These are phyloP conservation scores for Dolichopus griseipennis DNA, from an alignment of 2,888 invertebrate genomes.

Conservation along the genomic window DNA sequence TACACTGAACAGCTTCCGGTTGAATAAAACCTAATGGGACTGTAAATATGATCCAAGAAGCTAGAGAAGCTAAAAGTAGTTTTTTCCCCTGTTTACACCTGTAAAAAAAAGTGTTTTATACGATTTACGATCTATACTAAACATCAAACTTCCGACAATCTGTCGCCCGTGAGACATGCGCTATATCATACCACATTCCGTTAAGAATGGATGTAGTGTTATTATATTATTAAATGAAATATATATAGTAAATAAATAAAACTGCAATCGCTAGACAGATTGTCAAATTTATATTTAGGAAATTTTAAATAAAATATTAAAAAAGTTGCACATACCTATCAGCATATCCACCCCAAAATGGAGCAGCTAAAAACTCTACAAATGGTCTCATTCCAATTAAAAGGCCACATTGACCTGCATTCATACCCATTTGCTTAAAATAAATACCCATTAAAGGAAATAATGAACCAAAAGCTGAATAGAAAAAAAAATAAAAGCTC, in stretches of 20 bases:
- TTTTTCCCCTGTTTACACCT: conserved; percentile 79
- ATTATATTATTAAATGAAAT: no score
- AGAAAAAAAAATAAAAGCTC: conserved; percentile 98
- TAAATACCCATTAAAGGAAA: conserved; percentile 98
- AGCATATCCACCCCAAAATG: conserved; percentile 95
- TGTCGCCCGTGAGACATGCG: no score
- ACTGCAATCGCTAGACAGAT: neutral
- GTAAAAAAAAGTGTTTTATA: conserved; percentile 13
- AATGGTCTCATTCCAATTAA: conserved; percentile 94
- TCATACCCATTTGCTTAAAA: conserved; percentile 99
- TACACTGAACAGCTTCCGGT: conserved; percentile 86
- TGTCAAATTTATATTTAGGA: no score
- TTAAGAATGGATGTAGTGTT: no score
- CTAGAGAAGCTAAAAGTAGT: conserved; percentile 78
- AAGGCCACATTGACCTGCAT: conserved; percentile 88
- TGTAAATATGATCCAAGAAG: conserved; percentile 95
- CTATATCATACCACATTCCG: no score
- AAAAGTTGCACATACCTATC: conserved; percentile 52
- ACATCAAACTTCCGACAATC: no score
- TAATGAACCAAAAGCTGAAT: conserved; percentile 95
- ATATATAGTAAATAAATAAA: no score
- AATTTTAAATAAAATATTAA: neutral
- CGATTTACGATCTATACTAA: no score
- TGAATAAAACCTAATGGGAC: conserved; percentile 91
- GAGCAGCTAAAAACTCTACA: conserved; percentile 93